Evolutionary conservation across 2,888 invertebrate species (phyloP), one percentile per base, ranked within the genome.

Genomic region (Oligia latruncula): DNA sequence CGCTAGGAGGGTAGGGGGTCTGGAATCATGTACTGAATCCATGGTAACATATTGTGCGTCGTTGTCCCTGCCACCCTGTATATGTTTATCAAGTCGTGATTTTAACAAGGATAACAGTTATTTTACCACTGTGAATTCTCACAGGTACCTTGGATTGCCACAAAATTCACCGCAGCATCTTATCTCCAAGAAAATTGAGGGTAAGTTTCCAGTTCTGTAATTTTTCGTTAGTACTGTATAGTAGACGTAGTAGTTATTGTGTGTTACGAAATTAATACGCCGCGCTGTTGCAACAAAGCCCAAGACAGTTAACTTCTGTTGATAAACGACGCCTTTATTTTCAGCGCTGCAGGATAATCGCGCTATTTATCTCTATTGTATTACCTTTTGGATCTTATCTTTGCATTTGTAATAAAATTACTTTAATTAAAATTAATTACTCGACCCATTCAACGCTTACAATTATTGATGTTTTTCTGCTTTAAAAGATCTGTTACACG

Each of bases 141-240:
- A n/a, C 86, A 93, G 98, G 92, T 98, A 98, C 93, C 93, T 96
- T 15, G 98, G 97, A 4, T 94, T 98, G 64, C 96, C 97, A 0
- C 88, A 92, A 13, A 95, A 96, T 40, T 96, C 98, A 17, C 96
- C 97, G 0, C 94, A 95, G 60, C 88, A 97, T 66, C 97, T 97
- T 79, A 97, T 98, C 58, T 97, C 98, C 88, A 97, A 97, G 90
- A 98, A 97, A 94, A 95, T 98, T 79, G 97, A 98, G 96, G 98
- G 98, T 98, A 94, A 92, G 92, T 92, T n/a, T 13, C 9, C 15
- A 17, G 13, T 71, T 43, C n/a, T 29, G 4, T 60, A 60, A 40
- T 40, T 65, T 65, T 65, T 23, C 11, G 9, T 40, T 40, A 4
- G 15, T 64, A 64, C 17, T 40, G 4, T 40, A 4, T 64, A 9